Evolutionary conservation across 2,888 invertebrate species (phyloP).

Genomic region (Caenorhabditis sp.): DNA sequence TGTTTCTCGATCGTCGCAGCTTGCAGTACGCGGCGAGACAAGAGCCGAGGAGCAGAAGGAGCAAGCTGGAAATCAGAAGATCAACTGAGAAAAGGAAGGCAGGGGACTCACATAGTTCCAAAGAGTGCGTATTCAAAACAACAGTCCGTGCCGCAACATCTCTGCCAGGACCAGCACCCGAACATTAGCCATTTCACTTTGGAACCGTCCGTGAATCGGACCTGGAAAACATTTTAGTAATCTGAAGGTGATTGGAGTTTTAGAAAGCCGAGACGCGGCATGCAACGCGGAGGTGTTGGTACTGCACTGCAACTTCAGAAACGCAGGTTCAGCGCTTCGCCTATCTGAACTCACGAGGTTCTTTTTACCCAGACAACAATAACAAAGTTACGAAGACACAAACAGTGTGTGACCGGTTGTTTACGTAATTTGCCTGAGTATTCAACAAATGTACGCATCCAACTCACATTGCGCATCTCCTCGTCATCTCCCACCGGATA

Average conservation of each 20-base stretch:
- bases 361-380: too few species aligned
- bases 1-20: neutral
- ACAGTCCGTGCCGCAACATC: conserved; percentile 43
- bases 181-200: conserved; percentile 28
- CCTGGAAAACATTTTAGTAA: too few species aligned
- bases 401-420: too few species aligned
- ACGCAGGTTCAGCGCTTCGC: too few species aligned
- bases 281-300: too few species aligned
- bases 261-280: too few species aligned
- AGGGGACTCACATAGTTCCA: neutral
- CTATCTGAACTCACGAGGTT: too few species aligned
- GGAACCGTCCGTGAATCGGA: conserved; percentile 26
- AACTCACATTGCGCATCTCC: conserved; percentile 26
- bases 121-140: conserved; percentile 20
- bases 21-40: neutral
- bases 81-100: neutral
- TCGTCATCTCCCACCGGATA: conserved; percentile 18
- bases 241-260: neutral
- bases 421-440: too few species aligned
- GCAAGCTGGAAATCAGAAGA: neutral
- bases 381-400: too few species aligned
- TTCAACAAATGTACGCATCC: too few species aligned
- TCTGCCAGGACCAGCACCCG: conserved; percentile 27
- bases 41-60: neutral
- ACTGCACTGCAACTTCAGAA: too few species aligned